phyloP scores from a whole-genome alignment of 2,888 invertebrate species.

The Megamerina dolium region DNA sequence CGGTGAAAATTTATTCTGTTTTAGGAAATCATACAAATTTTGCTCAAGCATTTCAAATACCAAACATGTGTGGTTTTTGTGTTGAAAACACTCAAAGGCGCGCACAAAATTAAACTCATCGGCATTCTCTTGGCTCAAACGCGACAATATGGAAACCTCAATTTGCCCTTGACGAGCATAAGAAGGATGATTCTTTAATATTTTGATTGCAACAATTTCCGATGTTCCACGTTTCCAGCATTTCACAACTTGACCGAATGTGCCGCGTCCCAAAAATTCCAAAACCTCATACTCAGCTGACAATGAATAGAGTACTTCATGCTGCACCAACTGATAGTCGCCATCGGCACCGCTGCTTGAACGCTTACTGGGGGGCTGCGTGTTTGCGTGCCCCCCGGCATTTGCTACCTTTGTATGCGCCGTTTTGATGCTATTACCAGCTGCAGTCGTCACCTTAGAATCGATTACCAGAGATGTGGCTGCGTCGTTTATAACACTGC shows the following conservation, averaged over 20 bases:
- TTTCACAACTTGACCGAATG: slow-evolving; percentile 99
- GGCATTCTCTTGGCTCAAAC: slow-evolving; percentile 93
- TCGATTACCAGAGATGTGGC: slow-evolving; percentile 10
- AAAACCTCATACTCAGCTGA: slow-evolving; percentile 87
- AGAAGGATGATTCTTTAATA: slow-evolving; percentile 99
- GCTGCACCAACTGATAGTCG: slow-evolving; percentile 97
- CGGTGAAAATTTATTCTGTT: slow-evolving; percentile 99
- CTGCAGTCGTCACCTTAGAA: slow-evolving; percentile 29
- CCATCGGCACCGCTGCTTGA: slow-evolving; percentile 87
- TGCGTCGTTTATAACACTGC: not conserved
- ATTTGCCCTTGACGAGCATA: slow-evolving; percentile 99
- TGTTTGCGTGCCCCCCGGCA: slow-evolving; percentile 52
- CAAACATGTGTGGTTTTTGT: slow-evolving; percentile 98
- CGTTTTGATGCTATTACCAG: slow-evolving; percentile 47
- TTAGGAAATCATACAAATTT: slow-evolving; percentile 99
- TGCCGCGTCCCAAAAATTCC: slow-evolving; percentile 98
- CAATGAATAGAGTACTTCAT: slow-evolving; percentile 95
- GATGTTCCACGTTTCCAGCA: slow-evolving; percentile 99
- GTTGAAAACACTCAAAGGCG: slow-evolving; percentile 99
- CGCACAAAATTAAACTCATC: slow-evolving; percentile 99
- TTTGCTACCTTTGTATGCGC: slow-evolving; percentile 51
- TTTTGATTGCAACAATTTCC: slow-evolving; percentile 99
- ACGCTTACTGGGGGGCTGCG: slow-evolving; percentile 58
- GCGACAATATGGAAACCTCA: slow-evolving; percentile 91
- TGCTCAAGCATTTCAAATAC: slow-evolving; percentile 99